Evolutionary conservation across 2,888 invertebrate genomes (phyloP).

Genomic region (Zele albiditarsus): DNA sequence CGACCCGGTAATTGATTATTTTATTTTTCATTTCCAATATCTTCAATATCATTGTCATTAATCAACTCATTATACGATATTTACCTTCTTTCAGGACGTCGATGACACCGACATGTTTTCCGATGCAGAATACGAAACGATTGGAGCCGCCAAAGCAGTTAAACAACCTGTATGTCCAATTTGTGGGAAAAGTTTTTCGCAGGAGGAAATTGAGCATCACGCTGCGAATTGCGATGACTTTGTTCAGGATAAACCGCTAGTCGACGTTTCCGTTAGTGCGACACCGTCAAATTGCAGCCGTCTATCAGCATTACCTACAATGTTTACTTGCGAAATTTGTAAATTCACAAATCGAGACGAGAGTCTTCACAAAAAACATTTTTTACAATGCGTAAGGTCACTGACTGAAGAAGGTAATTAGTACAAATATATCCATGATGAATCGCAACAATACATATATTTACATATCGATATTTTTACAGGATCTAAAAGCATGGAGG

Average conservation of each 20-base stretch:
- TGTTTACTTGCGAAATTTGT: slow-evolving; percentile 56
- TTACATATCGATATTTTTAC: not conserved
- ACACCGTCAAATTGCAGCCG: not conserved
- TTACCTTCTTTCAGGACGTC: slow-evolving; percentile 18
- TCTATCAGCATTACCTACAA: not conserved
- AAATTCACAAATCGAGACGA: slow-evolving; percentile 53
- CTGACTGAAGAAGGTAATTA: not conserved
- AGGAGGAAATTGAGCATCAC: slow-evolving; percentile 58
- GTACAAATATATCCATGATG: not conserved
- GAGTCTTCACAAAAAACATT: slow-evolving; percentile 56
- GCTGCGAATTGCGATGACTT: slow-evolving; percentile 62
- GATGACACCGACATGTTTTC: slow-evolving; percentile 25
- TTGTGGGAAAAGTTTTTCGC: slow-evolving; percentile 57
- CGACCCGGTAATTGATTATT: not conserved
- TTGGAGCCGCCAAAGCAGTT: not conserved
- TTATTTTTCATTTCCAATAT: not conserved
- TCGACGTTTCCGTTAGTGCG: not conserved
- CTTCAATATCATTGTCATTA: not conserved
- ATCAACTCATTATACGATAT: not conserved
- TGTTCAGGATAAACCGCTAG: slow-evolving; percentile 5
- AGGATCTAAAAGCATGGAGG: not conserved
- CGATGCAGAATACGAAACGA: slow-evolving; percentile 3
- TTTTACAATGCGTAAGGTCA: slow-evolving; percentile 49
- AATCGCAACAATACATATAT: not conserved
- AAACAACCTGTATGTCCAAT: slow-evolving; percentile 59